Evolutionary conservation across 37 sponge, comb jelly and placozoan genomes (phyloP).

Genomic region (Lycopodina hypogea): DNA sequence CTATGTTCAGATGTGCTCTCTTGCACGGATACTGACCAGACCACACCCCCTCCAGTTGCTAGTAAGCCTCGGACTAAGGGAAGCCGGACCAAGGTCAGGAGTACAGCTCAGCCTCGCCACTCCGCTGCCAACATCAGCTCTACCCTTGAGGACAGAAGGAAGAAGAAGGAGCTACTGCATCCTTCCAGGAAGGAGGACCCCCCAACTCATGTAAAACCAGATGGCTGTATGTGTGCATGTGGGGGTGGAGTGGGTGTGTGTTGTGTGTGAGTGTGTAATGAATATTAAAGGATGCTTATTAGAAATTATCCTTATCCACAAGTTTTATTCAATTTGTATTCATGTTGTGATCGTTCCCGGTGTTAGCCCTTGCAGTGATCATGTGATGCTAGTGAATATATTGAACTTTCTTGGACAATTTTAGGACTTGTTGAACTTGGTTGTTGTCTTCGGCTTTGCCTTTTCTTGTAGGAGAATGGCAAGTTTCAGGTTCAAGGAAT

Average conservation of each 20-base stretch:
- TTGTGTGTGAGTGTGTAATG: too few species aligned
- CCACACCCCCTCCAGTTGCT: not conserved
- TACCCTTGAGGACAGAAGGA: not conserved
- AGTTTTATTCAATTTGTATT: too few species aligned
- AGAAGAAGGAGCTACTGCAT: not conserved
- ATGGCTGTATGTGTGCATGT: not conserved
- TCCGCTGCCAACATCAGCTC: not conserved
- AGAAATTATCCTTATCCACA: too few species aligned
- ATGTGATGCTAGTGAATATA: too few species aligned
- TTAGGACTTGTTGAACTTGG: too few species aligned
- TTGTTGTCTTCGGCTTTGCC: not conserved
- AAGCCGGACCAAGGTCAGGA: not conserved
- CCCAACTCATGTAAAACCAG: not conserved
- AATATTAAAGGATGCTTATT: too few species aligned
- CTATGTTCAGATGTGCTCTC: not conserved
- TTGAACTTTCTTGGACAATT: too few species aligned
- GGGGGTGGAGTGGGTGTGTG: too few species aligned
- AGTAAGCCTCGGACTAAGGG: not conserved
- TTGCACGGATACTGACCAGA: not conserved
- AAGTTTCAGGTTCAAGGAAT: slow-evolving; percentile 45
- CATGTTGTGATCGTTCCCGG: too few species aligned
- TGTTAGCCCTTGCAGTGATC: too few species aligned
- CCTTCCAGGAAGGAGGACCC: not conserved
- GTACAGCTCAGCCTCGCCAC: not conserved
- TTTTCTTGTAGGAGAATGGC: slow-evolving; percentile 55